Percentiles rank a stretch among this genome's conserved stretches.
Conservation (phyloP, 92 coral and sea anemone genomes). For the Epizoanthus scotinus region DNA sequence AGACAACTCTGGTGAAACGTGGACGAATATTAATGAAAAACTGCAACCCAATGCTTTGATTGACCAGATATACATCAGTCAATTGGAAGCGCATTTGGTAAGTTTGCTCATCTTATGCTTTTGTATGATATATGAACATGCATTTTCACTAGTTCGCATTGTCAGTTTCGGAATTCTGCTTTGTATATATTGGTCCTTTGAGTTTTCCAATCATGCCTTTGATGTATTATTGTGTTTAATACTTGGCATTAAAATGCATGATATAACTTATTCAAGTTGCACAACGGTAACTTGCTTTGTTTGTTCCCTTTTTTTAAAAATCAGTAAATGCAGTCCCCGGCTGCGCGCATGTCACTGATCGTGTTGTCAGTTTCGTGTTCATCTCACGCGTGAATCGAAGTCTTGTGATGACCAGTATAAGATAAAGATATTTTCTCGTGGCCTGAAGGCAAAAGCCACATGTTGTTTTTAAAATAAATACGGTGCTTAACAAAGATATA, state of each 20-base stretch:
- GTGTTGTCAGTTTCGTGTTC: not conserved
- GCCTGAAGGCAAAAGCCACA: not conserved
- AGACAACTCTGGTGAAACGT: conserved; percentile 4
- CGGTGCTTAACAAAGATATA: not conserved
- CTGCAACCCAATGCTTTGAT: conserved; percentile 36
- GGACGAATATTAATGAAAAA: conserved; percentile 20
- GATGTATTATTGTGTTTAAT: conserved; percentile 19
- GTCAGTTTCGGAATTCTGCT: too few species aligned
- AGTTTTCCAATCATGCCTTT: not conserved
- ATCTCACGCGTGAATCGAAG: not conserved
- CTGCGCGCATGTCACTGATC: too few species aligned
- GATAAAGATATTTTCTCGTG: not conserved
- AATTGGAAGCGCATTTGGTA: conserved; percentile 24
- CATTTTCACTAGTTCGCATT: not conserved
- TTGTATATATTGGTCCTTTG: conserved; percentile 18
- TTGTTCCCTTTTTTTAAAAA: not conserved
- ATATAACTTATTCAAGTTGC: conserved; percentile 3
- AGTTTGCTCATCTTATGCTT: not conserved
- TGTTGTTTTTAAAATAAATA: not conserved
- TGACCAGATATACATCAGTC: conserved; percentile 32
- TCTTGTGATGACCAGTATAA: conserved; percentile 8
- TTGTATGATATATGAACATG: not conserved
- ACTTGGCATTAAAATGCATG: not conserved
- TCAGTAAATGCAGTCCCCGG: too few species aligned
- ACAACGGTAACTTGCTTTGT: not conserved